Conservation (phyloP, 1,140 invertebrate genomes). For the Bombus sylvicola region DNA sequence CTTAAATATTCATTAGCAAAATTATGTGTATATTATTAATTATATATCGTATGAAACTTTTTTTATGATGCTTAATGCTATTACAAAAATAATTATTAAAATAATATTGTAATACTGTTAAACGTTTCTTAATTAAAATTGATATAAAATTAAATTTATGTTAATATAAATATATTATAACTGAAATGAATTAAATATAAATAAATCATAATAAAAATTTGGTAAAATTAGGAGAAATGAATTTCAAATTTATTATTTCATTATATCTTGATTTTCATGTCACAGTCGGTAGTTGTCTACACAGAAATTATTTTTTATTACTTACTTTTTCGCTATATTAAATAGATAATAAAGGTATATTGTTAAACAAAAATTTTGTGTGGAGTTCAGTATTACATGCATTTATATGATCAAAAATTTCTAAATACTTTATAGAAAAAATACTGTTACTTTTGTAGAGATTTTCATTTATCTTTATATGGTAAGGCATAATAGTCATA, state of each 20-base stretch:
- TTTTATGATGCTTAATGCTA: too few species aligned
- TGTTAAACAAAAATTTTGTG: not conserved
- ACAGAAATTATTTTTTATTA: not conserved
- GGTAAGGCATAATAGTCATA: not conserved
- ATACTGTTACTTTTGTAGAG: not conserved
- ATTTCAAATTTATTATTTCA: not conserved
- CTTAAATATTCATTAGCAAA: too few species aligned
- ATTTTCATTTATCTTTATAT: not conserved
- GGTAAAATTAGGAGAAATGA: not conserved
- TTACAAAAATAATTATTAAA: too few species aligned
- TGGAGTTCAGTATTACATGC: not conserved
- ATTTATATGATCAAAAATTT: conserved; percentile 2
- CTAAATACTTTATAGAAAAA: not conserved
- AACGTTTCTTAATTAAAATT: too few species aligned
- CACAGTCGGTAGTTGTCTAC: not conserved
- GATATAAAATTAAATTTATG: not conserved
- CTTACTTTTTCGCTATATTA: not conserved
- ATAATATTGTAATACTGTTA: too few species aligned
- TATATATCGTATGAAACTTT: too few species aligned
- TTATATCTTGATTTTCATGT: not conserved
- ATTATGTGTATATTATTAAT: too few species aligned
- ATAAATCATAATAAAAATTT: not conserved
- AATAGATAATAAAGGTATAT: not conserved
- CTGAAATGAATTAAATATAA: not conserved
- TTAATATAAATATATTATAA: not conserved